Evolutionary conservation across 2,113 vertebrate species (phyloP).

Genomic region (Sylvia atricapilla): DNA sequence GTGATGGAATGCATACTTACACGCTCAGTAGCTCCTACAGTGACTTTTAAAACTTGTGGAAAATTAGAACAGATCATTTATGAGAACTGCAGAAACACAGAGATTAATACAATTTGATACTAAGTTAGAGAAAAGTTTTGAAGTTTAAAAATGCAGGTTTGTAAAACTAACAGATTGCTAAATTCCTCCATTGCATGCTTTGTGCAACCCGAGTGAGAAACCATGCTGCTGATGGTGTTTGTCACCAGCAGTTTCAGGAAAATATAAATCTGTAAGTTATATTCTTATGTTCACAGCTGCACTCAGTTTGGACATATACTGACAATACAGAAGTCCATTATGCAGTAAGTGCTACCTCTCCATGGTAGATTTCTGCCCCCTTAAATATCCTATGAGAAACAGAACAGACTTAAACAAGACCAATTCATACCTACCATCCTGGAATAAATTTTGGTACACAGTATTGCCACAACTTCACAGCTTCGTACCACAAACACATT

Average conservation of each 20-base stretch:
- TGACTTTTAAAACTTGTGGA: not conserved
- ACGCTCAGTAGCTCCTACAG: not conserved
- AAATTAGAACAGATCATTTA: not conserved
- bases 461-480: not conserved
- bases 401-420: not conserved
- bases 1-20: not conserved
- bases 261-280: not conserved
- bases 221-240: not conserved
- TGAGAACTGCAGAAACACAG: not conserved
- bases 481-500: not conserved
- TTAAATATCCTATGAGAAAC: not conserved
- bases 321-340: not conserved
- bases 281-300: not conserved
- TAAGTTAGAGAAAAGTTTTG: not conserved
- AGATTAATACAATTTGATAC: not conserved
- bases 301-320: not conserved
- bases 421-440: not conserved
- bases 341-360: not conserved
- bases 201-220: not conserved
- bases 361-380: not conserved
- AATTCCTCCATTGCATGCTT: not conserved
- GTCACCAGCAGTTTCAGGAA: not conserved
- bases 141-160: not conserved
- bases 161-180: not conserved
- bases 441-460: not conserved